Evolutionary conservation across 2,797 vertebrate genomes (phyloP).

Genomic region (Mastacembelus armatus): DNA sequence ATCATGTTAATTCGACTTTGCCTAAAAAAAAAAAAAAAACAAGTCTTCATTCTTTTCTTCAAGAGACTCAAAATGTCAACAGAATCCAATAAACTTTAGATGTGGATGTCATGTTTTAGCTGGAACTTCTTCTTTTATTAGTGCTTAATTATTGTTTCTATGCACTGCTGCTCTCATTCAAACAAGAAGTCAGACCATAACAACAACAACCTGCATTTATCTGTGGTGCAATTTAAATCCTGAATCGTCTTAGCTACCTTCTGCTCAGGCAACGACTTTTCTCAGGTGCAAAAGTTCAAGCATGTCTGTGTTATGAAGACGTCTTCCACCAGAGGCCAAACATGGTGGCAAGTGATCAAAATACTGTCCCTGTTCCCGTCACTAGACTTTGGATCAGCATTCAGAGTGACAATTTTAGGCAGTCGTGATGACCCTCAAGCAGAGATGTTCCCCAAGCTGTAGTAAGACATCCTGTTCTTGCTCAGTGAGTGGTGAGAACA

Average conservation of each 20-base stretch:
- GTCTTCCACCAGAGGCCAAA: constrained; percentile 15
- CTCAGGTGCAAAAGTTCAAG: constrained; percentile 28
- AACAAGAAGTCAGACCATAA: too few species aligned
- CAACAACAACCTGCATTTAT: too few species aligned
- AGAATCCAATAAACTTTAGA: too few species aligned
- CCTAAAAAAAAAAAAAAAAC: too few species aligned
- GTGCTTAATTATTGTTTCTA: too few species aligned
- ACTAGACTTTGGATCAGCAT: constrained; percentile 2
- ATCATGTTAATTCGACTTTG: too few species aligned
- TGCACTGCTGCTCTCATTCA: too few species aligned
- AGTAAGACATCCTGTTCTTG: constrained; percentile 61
- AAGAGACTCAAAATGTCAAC: too few species aligned
- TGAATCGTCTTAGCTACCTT: constrained; percentile 20
- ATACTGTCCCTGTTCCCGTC: constrained; percentile 37
- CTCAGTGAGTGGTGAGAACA: constrained; percentile 48
- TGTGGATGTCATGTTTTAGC: too few species aligned
- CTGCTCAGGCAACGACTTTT: constrained; percentile 18
- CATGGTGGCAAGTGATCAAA: constrained; percentile 42
- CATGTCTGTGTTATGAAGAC: background rate
- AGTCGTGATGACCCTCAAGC: constrained; percentile 24
- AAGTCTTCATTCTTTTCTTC: too few species aligned
- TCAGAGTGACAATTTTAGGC: constrained; percentile 18
- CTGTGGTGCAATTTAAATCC: background rate
- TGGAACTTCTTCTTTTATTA: too few species aligned
- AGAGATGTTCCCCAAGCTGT: constrained; percentile 38